phyloP scores from a whole-genome alignment of 2,113 vertebrate species.

The Ailurus styani region DNA sequence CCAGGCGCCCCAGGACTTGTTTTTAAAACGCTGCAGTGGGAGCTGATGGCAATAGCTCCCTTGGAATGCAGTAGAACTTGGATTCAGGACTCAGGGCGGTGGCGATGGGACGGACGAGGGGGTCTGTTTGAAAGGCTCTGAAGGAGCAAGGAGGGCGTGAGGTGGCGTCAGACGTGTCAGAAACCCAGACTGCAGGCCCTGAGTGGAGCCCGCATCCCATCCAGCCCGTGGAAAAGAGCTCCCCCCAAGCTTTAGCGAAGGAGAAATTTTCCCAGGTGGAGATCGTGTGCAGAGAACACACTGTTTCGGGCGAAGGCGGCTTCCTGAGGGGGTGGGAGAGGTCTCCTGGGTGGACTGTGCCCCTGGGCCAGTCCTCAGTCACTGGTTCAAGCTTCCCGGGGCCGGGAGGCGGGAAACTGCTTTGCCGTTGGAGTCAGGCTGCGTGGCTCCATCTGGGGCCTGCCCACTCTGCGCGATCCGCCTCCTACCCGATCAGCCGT shows the following conservation, averaged over 20 bases:
- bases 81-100: accelerated
- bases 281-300: not conserved
- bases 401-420: not conserved
- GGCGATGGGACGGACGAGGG: too few species aligned
- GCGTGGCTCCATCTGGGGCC: not conserved
- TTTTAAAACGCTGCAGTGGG: not conserved
- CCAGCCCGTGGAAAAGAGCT: not conserved
- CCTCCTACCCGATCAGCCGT: not conserved
- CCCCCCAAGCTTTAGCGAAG: not conserved
- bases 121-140: not conserved
- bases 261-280: not conserved
- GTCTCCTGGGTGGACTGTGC: not conserved
- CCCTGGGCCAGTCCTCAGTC: not conserved
- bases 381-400: not conserved
- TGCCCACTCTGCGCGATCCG: not conserved
- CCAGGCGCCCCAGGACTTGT: too few species aligned
- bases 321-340: not conserved
- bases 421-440: not conserved
- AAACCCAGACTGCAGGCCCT: not conserved
- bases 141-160: not conserved
- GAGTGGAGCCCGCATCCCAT: not conserved
- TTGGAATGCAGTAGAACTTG: not conserved
- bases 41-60: not conserved
- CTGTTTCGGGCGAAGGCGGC: not conserved
- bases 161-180: not conserved